Evolutionary conservation across 1,140 invertebrate genomes (phyloP), one percentile per base, ranked within the genome.

Genomic region (Paraescarpia echinospica): DNA sequence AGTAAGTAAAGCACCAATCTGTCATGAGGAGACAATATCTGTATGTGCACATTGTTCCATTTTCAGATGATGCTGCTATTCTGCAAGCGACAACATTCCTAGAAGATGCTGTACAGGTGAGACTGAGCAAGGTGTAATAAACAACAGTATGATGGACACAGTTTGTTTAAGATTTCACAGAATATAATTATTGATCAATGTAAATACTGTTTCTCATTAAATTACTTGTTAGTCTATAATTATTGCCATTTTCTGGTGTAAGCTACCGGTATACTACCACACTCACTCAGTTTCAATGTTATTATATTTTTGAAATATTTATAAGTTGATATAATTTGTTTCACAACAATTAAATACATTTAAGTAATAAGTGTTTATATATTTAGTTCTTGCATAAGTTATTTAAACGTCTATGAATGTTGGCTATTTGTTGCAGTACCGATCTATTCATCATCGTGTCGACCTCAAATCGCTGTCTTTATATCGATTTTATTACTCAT

Each of bases 401-500:
- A 31, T 77, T 12, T 77, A 77, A 77, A 27, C 22, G 14, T 77
- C 4, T 77, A 2, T 77, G 59, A 41, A 4, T 41, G 41, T 41
- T 77, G 59, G 4, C 59, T 27, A 2, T 27, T 22, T 77, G 59
- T 93, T 51, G 14, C 48, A 93, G 92, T 95, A 95, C 91, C 94
- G 95, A 0, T 95, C 95, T 18, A 95, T 96, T n/a, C 93, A 94
- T 91, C 95, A 96, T 92, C 95, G 95, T 93, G 92, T 96, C 77
- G 94, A 95, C 35, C 91, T 92, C 22, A 92, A 91, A 27, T 93
- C 95, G 34, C 93, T 96, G 31, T 92, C 93, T 33, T 31, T 95
- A 34, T 96, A 96, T 93, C 93, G 95, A 92, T 92, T 94, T 33
- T 95, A 95, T 91, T 94, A 94, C 34, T 96, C 95, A 18, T 93